Evolutionary conservation across 2,888 invertebrate species (phyloP).

Genomic region (Dorcus hopei): DNA sequence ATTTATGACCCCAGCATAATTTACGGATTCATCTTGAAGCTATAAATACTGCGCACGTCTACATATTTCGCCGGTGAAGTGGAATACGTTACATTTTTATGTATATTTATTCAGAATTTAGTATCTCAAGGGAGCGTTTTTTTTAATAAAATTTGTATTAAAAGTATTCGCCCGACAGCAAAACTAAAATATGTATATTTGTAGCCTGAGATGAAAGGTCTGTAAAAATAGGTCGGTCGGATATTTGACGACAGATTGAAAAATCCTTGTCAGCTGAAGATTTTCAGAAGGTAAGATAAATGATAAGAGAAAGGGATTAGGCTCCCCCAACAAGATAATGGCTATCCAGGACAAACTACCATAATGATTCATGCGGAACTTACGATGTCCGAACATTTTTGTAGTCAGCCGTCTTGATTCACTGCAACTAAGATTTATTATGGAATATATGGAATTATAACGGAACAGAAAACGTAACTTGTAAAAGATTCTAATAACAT

Average conservation of each 20-base stretch:
- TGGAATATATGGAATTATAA: background rate
- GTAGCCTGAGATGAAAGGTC: background rate
- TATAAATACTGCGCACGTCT: background rate
- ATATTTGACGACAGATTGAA: constrained; percentile 13
- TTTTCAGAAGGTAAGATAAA: constrained; percentile 28
- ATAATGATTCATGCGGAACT: constrained; percentile 38
- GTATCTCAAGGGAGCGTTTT: too few relatives aligned
- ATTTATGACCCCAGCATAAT: background rate
- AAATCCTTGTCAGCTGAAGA: constrained; percentile 13
- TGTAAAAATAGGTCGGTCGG: background rate
- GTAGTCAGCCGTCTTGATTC: constrained; percentile 3
- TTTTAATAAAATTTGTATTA: too few relatives aligned
- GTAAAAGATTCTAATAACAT: too few relatives aligned
- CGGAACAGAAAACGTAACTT: too few relatives aligned
- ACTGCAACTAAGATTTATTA: constrained; percentile 17
- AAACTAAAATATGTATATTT: too few relatives aligned
- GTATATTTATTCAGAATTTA: too few relatives aligned
- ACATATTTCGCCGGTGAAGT: background rate
- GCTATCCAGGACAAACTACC: constrained; percentile 31
- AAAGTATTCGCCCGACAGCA: too few relatives aligned
- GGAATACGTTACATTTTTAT: too few relatives aligned
- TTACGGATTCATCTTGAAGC: background rate
- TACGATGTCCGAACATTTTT: constrained; percentile 5
- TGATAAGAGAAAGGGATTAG: constrained; percentile 26
- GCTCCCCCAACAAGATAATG: constrained; percentile 30